These are phyloP conservation scores for Drosophila watanabei DNA, from an alignment of 1,140 invertebrate species.

Conservation along the genomic window DNA sequence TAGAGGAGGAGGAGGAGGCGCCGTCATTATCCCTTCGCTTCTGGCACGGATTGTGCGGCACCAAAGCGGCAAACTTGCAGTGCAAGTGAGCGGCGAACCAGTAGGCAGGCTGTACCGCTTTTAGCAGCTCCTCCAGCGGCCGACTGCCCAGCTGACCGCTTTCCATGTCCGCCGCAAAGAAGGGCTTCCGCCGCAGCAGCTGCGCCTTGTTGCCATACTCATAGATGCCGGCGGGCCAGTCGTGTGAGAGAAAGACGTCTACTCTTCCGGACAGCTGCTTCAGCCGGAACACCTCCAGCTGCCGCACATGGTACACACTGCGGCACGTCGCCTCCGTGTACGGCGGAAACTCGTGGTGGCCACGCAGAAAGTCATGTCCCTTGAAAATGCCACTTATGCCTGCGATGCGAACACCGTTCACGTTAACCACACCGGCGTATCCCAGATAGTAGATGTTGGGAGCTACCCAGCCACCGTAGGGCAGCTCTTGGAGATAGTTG, in stretches of 20 bases:
- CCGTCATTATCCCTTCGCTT: background rate
- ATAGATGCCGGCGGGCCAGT: conserved; percentile 97
- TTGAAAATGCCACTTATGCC: conserved; percentile 97
- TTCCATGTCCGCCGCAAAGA: conserved; percentile 91
- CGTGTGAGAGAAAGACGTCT: conserved; percentile 97
- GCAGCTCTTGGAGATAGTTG: conserved; percentile 97
- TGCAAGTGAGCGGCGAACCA: conserved; percentile 99
- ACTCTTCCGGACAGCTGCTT: conserved; percentile 90
- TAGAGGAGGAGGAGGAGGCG: conserved; percentile 27
- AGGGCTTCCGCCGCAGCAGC: conserved; percentile 94
- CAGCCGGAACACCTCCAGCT: conserved; percentile 93
- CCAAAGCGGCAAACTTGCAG: conserved; percentile 96
- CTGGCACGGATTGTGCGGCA: conserved; percentile 88
- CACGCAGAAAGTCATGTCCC: conserved; percentile 93
- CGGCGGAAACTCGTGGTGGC: conserved; percentile 95
- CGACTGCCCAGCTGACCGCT: conserved; percentile 93
- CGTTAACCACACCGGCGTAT: conserved; percentile 94
- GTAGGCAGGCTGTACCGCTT: conserved; percentile 92
- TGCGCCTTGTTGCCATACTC: conserved; percentile 93
- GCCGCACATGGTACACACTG: conserved; percentile 97
- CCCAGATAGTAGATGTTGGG: conserved; percentile 99
- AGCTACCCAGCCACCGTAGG: conserved; percentile 99
- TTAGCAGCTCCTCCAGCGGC: conserved; percentile 92
- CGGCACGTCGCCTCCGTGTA: conserved; percentile 92
- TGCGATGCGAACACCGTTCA: conserved; percentile 95